Evolutionary conservation across 2,113 vertebrate species (phyloP).

Genomic region (Pagrus major): DNA sequence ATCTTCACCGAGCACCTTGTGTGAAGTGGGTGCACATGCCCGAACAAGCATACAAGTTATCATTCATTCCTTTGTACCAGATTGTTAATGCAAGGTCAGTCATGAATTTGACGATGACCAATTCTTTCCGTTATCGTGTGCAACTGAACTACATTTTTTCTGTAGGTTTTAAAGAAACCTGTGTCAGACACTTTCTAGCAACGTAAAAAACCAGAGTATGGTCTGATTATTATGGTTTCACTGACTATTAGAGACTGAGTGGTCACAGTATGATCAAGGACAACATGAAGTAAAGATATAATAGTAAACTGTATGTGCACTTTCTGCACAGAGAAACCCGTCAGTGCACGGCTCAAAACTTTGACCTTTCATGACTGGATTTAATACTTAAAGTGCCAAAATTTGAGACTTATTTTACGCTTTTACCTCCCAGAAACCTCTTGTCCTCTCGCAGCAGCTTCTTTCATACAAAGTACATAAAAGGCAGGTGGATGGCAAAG

Average conservation of each 20-base stretch:
- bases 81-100: constrained; percentile 1
- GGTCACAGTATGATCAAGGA: background rate
- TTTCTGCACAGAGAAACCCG: background rate
- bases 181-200: background rate
- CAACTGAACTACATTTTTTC: background rate
- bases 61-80: background rate
- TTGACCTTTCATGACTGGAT: background rate
- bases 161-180: background rate
- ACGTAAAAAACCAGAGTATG: background rate
- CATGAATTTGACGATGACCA: background rate
- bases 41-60: background rate
- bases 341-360: background rate
- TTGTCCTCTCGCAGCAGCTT: background rate
- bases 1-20: too few species aligned
- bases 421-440: background rate
- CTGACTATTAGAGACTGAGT: background rate
- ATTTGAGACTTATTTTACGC: background rate
- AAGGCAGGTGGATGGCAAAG: constrained; percentile 21
- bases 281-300: background rate
- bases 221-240: background rate
- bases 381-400: background rate
- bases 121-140: background rate
- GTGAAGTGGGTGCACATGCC: too few species aligned
- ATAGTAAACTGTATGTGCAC: background rate
- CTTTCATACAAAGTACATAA: background rate